Conservation (phyloP, 2,888 invertebrate species). For the Drosophila diplacantha region DNA sequence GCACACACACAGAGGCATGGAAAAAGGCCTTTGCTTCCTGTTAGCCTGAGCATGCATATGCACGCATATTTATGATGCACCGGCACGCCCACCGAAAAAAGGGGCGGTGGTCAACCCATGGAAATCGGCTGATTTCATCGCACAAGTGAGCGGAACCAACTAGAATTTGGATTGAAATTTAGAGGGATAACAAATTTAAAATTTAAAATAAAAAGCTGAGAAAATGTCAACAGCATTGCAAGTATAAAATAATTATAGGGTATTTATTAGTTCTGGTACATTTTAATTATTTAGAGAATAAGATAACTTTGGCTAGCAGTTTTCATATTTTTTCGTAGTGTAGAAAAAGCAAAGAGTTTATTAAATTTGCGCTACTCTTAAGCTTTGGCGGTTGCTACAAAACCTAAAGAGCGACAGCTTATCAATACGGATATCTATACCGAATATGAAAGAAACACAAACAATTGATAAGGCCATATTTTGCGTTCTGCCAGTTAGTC, state of each 20-base stretch:
- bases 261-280: no score
- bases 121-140: conserved; percentile 16
- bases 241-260: no score
- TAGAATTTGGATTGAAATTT: neutral
- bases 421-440: conserved; percentile 1
- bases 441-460: conserved; percentile 5
- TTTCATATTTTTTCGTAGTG: neutral
- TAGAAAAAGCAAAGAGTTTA: neutral
- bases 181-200: neutral
- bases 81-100: conserved; percentile 19
- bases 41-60: conserved; percentile 54
- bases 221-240: no score
- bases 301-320: no score
- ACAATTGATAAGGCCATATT: conserved; percentile 1
- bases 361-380: neutral
- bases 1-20: neutral
- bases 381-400: no score
- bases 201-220: neutral
- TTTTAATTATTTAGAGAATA: no score
- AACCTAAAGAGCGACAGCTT: neutral
- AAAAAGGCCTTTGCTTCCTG: conserved; percentile 9
- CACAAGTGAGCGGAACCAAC: conserved; percentile 1
- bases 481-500: conserved; percentile 1
- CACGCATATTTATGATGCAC: conserved; percentile 59
- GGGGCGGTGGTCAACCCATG: neutral